Evolutionary conservation across 1,140 invertebrate species (phyloP).

Genomic region (Diabrotica virgifera): DNA sequence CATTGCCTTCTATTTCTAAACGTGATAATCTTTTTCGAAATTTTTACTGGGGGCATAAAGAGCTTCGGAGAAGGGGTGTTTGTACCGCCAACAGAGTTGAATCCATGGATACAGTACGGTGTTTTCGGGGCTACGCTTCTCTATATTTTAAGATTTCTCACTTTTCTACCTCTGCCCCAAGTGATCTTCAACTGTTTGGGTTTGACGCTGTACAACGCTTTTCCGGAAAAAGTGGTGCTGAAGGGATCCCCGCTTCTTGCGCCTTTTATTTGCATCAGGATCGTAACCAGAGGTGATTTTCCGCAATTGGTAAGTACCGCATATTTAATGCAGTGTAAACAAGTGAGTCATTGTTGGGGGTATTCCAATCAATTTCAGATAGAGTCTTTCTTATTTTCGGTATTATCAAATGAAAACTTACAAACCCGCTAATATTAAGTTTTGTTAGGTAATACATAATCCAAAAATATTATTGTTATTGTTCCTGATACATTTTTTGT

Average conservation of each 20-base stretch:
- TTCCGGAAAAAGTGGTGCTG: conserved; percentile 87
- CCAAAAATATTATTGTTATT: too few relatives aligned
- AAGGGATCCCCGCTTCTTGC: conserved; percentile 85
- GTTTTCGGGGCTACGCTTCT: conserved; percentile 67
- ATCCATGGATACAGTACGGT: conserved; percentile 81
- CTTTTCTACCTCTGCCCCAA: conserved; percentile 85
- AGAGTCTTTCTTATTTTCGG: not conserved
- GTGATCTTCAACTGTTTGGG: conserved; percentile 91
- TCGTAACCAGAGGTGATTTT: conserved; percentile 94
- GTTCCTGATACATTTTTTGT: too few relatives aligned
- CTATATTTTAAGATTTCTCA: conserved; percentile 77
- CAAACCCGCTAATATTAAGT: too few relatives aligned
- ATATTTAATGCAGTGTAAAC: not conserved
- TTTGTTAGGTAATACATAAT: too few relatives aligned
- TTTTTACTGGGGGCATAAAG: conserved; percentile 74
- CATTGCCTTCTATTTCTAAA: conserved; percentile 75
- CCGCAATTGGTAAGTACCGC: conserved; percentile 69
- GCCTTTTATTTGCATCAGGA: conserved; percentile 92
- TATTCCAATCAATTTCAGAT: not conserved
- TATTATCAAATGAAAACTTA: not conserved
- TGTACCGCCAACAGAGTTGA: conserved; percentile 61
- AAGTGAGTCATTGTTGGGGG: too few relatives aligned
- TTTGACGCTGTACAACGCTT: conserved; percentile 89
- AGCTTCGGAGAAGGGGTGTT: conserved; percentile 60
- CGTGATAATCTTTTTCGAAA: conserved; percentile 75